Evolutionary conservation across 2,888 invertebrate species (phyloP).

Genomic region (Micoletzkya japonica): DNA sequence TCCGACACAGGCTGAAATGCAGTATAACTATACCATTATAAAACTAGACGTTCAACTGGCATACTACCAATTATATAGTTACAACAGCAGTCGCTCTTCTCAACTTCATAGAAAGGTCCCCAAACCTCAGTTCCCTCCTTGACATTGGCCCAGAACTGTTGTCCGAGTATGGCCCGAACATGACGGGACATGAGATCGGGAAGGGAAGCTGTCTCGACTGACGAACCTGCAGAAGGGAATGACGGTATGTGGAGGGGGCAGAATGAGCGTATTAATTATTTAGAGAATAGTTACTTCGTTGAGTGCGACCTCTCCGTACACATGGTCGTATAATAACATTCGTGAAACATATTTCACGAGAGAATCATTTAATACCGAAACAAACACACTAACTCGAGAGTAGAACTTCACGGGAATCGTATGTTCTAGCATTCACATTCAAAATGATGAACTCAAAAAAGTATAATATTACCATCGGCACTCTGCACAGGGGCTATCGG

Average conservation of each 20-base stretch:
- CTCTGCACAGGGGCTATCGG: background rate
- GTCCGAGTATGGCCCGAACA: conserved; percentile 78
- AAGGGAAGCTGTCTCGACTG: conserved; percentile 61
- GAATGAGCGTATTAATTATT: too few relatives aligned
- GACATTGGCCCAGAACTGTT: conserved; percentile 65
- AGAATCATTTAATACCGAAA: background rate
- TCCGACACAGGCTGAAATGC: background rate
- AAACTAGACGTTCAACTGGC: background rate
- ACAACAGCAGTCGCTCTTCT: too few relatives aligned
- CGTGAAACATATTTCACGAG: background rate
- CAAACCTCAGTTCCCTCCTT: background rate
- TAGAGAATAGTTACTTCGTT: too few relatives aligned
- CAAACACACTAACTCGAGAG: background rate
- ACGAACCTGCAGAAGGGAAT: background rate
- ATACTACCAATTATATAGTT: too few relatives aligned
- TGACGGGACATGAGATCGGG: conserved; percentile 76
- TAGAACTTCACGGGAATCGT: background rate
- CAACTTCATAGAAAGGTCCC: background rate
- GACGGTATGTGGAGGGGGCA: conserved; percentile 8
- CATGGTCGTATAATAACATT: background rate
- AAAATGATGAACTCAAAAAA: background rate
- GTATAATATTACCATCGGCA: background rate
- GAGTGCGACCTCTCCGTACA: conserved; percentile 20
- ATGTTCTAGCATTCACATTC: background rate
- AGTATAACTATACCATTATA: background rate